A percentile compares a stretch with the other conserved stretches of the same genome.
Evolutionary conservation across 2,797 vertebrate genomes (phyloP).

Genomic region (Gymnocypris eckloni): DNA sequence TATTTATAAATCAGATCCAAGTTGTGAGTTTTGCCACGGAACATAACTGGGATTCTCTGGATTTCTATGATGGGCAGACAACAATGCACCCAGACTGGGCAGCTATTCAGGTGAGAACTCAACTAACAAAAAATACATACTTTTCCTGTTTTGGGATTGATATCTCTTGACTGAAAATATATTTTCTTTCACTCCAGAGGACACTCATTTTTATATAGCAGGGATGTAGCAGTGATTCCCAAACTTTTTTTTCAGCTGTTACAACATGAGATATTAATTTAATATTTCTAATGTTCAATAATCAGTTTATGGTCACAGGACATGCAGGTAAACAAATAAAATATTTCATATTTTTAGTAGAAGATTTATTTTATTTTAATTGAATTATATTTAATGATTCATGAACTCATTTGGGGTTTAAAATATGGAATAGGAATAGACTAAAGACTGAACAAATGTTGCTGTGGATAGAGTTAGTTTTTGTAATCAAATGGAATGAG

Average conservation of each 20-base stretch:
- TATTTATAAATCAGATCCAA: conserved; percentile 83
- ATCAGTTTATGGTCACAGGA: background rate
- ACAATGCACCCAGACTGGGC: conserved; percentile 95
- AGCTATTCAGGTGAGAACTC: conserved; percentile 92
- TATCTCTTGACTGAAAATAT: background rate
- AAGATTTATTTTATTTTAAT: background rate
- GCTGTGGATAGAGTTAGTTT: background rate
- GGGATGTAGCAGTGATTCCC: background rate
- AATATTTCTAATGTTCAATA: background rate
- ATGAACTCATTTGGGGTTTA: background rate
- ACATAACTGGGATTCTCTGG: conserved; percentile 99
- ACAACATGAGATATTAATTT: background rate
- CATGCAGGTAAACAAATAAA: background rate
- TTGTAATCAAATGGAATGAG: background rate
- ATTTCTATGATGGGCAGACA: conserved; percentile 98
- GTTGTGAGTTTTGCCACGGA: conserved; percentile 98
- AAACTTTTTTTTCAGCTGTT: background rate
- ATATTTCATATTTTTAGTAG: background rate
- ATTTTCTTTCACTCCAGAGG: background rate
- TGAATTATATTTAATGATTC: background rate
- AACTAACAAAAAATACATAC: background rate
- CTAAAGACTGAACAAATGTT: background rate
- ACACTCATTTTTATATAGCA: background rate
- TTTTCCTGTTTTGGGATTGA: background rate
- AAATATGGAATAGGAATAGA: background rate